A percentile compares a stretch with the other conserved stretches of the same genome.
Evolutionary conservation across 2,113 vertebrate genomes (phyloP).

Genomic region (Papio anubis): DNA sequence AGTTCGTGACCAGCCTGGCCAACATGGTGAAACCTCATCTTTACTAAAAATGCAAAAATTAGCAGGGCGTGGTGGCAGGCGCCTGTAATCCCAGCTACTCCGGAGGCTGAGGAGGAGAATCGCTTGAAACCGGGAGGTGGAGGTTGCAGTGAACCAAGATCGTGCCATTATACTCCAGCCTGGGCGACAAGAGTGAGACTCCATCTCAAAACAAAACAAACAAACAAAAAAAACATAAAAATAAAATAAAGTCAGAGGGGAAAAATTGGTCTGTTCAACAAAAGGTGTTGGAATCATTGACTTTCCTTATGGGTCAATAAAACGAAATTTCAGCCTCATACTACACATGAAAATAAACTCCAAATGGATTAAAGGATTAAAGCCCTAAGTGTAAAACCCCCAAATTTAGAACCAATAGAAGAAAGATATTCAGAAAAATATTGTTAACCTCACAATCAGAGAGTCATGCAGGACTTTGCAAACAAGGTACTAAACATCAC

Average conservation of each 20-base stretch:
- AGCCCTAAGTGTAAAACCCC: not conserved
- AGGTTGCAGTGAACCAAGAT: no score
- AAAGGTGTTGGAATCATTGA: not conserved
- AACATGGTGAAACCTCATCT: no score
- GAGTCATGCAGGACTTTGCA: not conserved
- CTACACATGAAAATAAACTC: not conserved
- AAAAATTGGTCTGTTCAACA: not conserved
- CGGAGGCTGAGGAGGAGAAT: no score
- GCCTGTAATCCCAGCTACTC: no score
- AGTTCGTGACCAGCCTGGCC: no score
- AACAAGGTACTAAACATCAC: not conserved
- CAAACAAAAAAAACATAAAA: no score
- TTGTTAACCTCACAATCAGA: not conserved
- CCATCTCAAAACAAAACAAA: no score
- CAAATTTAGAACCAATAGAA: not conserved
- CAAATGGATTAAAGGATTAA: not conserved
- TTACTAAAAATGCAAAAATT: no score
- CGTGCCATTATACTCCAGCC: no score
- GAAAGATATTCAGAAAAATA: not conserved
- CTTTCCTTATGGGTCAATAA: not conserved
- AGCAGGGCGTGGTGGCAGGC: no score
- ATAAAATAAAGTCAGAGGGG: not conserved
- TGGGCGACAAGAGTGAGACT: no score
- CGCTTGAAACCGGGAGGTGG: no score
- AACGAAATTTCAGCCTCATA: not conserved